Base-by-base conservation (phyloP, 2,797 vertebrate genomes). In the Protonibea diacanthus region DNA sequence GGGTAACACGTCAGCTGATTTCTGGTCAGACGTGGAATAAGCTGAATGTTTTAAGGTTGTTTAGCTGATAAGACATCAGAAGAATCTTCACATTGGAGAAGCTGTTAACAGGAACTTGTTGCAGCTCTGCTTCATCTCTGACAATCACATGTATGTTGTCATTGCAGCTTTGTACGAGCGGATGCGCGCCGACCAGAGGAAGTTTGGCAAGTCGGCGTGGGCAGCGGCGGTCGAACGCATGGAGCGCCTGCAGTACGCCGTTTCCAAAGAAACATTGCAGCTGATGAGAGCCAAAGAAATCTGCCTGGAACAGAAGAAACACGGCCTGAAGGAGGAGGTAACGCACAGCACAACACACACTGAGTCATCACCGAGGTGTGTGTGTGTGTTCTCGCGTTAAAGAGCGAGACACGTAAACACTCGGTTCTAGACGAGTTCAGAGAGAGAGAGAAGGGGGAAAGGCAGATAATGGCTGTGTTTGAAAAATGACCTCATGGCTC, bases 261-360 rank as follows among this genome's bases (percentile, higher is more conserved):
- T 97, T 74, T 98, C 98, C 85, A 99, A 97, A 90, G 98, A 99
- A 86, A 99, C 98, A 1, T 93, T 99, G 87, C 98, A 99, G 92
- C 94, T 99, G 89, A 99, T 99, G 98, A 96, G 97, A 83, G 97
- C 98, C 79, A 99, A 97, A 86, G 98, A 99, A 87, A 97, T 99
- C 90, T 98, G 97, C 90, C 95, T 99, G 91, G 98, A 99, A 79
- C 97, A 98, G 95, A 97, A 94, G 94, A 99, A 98, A 70, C 97
- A 98, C 67, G 94, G 96, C 0, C 83, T 99, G 68, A 97, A 96
- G 90, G 97, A 99, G 82, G 97, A 99, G 97, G 98, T 99, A 88
- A 70, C 23, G 25, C 1, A 42, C n/a, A 23, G 33, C 6, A 6
- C 4, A 3, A 52, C 38, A 40, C n/a, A 61, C 57, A 17, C 18